A percentile compares a stretch with the other conserved stretches of the same genome.
These are phyloP conservation scores for Campopleginae sp. DNA, from an alignment of 2,888 invertebrate genomes.

Conservation along the genomic window DNA sequence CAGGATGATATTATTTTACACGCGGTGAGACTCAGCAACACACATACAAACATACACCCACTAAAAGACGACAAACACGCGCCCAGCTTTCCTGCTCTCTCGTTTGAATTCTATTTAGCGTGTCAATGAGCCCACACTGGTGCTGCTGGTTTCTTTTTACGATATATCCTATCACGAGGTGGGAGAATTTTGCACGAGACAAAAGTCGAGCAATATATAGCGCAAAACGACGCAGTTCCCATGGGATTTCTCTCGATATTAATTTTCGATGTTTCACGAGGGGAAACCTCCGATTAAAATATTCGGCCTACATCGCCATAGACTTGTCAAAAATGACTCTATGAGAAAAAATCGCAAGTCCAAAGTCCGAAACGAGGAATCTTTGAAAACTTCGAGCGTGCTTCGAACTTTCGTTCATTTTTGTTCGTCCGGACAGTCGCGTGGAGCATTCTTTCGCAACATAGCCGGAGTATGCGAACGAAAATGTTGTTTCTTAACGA, in stretches of 20 bases:
- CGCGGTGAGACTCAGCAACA: conserved; percentile 63
- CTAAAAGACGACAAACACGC: conserved; percentile 1
- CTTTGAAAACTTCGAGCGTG: background rate
- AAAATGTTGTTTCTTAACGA: background rate
- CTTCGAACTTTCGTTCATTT: background rate
- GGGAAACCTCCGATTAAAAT: background rate
- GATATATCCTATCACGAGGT: conserved; percentile 34
- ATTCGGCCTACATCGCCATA: background rate
- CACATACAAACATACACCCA: conserved; percentile 5
- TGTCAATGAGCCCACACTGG: conserved; percentile 72
- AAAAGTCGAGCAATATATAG: conserved; percentile 14
- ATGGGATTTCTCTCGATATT: background rate
- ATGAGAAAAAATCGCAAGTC: too few species aligned
- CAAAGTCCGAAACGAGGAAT: background rate
- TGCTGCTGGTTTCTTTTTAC: conserved; percentile 68
- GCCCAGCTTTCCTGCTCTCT: conserved; percentile 36
- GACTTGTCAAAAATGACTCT: background rate
- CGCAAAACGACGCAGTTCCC: background rate
- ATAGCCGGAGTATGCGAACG: background rate
- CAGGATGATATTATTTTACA: conserved; percentile 77
- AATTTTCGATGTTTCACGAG: background rate
- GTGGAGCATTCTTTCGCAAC: background rate
- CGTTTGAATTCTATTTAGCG: conserved; percentile 71
- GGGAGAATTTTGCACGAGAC: conserved; percentile 34
- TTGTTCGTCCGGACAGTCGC: background rate